Evolutionary conservation across 2,888 invertebrate genomes (phyloP).

Genomic region (Schizaphis graminum): DNA sequence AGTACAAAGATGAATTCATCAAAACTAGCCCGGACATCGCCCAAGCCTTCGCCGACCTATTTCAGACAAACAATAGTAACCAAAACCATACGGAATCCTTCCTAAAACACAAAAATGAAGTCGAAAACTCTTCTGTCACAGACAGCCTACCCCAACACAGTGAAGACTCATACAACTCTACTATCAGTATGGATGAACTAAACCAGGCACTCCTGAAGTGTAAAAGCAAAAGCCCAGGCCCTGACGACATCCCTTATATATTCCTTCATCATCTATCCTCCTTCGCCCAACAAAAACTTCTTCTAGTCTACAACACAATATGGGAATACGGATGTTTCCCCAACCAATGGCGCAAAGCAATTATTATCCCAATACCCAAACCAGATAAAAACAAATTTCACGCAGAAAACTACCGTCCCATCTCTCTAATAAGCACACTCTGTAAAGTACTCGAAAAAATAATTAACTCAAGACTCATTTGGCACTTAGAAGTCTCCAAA

Average conservation of each 20-base stretch:
- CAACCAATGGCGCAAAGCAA: too few species aligned
- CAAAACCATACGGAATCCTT: slow-evolving; percentile 2
- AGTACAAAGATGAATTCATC: neutral
- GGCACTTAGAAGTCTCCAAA: neutral
- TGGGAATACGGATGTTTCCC: neutral
- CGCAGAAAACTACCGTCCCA: too few species aligned
- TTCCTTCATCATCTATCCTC: neutral
- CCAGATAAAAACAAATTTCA: too few species aligned
- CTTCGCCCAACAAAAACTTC: neutral
- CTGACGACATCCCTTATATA: neutral
- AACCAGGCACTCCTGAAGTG: neutral
- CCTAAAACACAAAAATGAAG: slow-evolving; percentile 18
- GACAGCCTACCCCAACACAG: neutral
- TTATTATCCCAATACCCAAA: too few species aligned
- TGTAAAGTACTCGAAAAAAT: slow-evolving; percentile 16
- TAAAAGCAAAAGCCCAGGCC: too few species aligned
- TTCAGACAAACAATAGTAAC: slow-evolving; percentile 18
- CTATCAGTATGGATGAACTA: neutral
- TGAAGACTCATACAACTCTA: neutral
- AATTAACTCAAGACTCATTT: slow-evolving; percentile 3
- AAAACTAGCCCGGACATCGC: neutral
- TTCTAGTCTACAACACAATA: neutral
- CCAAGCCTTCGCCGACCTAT: neutral
- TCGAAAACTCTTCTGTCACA: neutral
- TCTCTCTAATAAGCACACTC: too few species aligned